Evolutionary conservation across 2,888 invertebrate genomes (phyloP), one percentile per base, ranked within the genome.

Genomic region (Zhengitettix transpicula): DNA sequence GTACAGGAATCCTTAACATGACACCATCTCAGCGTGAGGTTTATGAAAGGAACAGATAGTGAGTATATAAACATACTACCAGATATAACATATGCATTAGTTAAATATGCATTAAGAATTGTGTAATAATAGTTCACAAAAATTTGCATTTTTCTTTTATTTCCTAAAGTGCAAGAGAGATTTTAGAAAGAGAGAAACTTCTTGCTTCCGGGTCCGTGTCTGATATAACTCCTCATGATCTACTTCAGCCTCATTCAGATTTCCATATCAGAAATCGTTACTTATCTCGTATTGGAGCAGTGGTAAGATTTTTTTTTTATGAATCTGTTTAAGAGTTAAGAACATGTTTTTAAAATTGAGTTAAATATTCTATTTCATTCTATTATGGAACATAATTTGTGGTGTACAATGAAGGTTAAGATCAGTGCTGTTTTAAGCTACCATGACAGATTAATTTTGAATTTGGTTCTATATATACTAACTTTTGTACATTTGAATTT

Each of bases 1-100:
- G 73, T 57, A 78, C 80, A 66, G 87, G 87, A 62, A 77, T 82
- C 65, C 75, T 90, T 2, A 89, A 89, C 69, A 81, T 89, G 83
- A 80, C 85, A 44, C 84, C 83, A 44, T 73, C 72, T 58, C 76
- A 79, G 69, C 77, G 85, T 65, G 78, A 79, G 59, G 66, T 69
- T 55, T 70, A 70, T 64, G 72, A 73, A 62, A 68, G 69, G 60
- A 69, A 69, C 58, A 67, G 67, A 67, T 65, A 70, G 72, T 73
- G 68, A 71, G 71, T 68, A 63, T 61, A 47, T 14, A 1, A 14
- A 47, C n/a, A 14, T 47, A 8, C 12, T 47, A 14, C n/a, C 1
- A 47, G 2, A 28, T 28, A 28, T 7, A 28, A 47, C 3, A 5
- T 47, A 47, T 47, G n/a, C 5, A 47, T 47, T 28, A 28, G 28